Percentiles rank a stretch among this genome's conserved stretches.
These are phyloP conservation scores for Mimas tiliae DNA, from an alignment of 2,888 invertebrate species.

Conservation along the genomic window DNA sequence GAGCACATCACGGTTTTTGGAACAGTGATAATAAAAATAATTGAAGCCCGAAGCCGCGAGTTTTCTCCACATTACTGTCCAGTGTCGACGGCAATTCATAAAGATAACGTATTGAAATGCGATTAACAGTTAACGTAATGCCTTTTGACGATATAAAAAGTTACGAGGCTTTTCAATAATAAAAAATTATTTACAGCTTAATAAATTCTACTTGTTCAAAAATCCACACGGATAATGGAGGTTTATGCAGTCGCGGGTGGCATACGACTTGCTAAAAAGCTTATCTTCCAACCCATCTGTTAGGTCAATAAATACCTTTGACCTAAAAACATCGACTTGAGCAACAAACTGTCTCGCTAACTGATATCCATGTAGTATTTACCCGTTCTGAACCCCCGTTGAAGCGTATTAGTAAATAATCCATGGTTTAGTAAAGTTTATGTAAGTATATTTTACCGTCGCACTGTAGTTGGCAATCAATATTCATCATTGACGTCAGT, in stretches of 20 bases:
- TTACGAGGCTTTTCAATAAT: slow-evolving; percentile 60
- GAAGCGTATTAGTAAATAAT: not conserved
- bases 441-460: not conserved
- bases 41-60: slow-evolving; percentile 50
- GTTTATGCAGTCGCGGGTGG: slow-evolving; percentile 57
- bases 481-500: not conserved
- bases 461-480: too few relatives aligned
- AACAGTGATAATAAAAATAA: slow-evolving; percentile 61
- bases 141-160: slow-evolving; percentile 64
- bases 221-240: slow-evolving; percentile 44
- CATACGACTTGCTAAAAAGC: slow-evolving; percentile 57
- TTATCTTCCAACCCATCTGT: slow-evolving; percentile 60
- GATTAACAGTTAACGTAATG: slow-evolving; percentile 69
- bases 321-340: slow-evolving; percentile 66
- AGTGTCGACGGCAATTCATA: slow-evolving; percentile 58
- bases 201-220: slow-evolving; percentile 62
- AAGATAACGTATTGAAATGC: slow-evolving; percentile 67
- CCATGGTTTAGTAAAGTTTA: not conserved
- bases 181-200: slow-evolving; percentile 63
- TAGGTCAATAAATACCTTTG: slow-evolving; percentile 75
- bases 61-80: slow-evolving; percentile 61
- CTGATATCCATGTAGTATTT: slow-evolving; percentile 27
- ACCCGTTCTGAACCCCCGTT: slow-evolving; percentile 25
- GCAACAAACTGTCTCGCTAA: slow-evolving; percentile 28
- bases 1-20: slow-evolving; percentile 50